phyloP scores from a whole-genome alignment of 2,888 invertebrate genomes.

The Arenicola marina region DNA sequence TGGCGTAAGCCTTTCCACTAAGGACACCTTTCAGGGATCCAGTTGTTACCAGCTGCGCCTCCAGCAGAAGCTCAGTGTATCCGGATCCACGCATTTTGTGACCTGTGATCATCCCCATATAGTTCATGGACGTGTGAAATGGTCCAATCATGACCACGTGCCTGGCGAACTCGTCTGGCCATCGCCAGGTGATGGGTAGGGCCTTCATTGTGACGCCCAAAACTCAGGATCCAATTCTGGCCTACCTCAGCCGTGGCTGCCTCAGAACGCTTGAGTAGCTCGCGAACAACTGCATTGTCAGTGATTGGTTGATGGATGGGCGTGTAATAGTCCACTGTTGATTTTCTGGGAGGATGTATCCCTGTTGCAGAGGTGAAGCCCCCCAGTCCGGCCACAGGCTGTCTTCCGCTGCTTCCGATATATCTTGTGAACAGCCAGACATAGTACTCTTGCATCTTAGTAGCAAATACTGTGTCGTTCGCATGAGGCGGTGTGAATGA shows the following conservation, averaged over 20 bases:
- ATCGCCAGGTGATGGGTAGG: conserved; percentile 17
- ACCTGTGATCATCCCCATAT: conserved; percentile 17
- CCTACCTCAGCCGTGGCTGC: conserved; percentile 16
- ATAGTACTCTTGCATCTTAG: neutral
- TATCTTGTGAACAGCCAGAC: neutral
- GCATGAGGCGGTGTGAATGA: neutral
- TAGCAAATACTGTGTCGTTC: neutral
- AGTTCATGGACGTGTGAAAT: conserved; percentile 22
- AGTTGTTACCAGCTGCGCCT: conserved; percentile 21
- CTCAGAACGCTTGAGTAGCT: conserved; percentile 20
- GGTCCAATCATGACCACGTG: conserved; percentile 12
- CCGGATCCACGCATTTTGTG: conserved; percentile 21
- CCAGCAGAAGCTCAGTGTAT: conserved; percentile 20
- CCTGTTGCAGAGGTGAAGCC: conserved; percentile 20
- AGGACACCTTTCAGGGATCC: conserved; percentile 23
- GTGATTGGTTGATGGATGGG: conserved; percentile 23
- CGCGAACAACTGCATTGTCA: conserved; percentile 9
- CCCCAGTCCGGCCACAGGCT: conserved; percentile 12
- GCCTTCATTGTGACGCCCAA: conserved; percentile 19
- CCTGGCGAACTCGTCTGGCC: conserved; percentile 7
- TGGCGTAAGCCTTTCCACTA: conserved; percentile 17
- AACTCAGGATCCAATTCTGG: conserved; percentile 16
- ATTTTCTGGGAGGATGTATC: conserved; percentile 10
- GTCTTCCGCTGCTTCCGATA: conserved; percentile 13
- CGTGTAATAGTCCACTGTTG: conserved; percentile 20